Conservation (phyloP, 2,797 vertebrate genomes). For the Microcaecilia unicolor region DNA sequence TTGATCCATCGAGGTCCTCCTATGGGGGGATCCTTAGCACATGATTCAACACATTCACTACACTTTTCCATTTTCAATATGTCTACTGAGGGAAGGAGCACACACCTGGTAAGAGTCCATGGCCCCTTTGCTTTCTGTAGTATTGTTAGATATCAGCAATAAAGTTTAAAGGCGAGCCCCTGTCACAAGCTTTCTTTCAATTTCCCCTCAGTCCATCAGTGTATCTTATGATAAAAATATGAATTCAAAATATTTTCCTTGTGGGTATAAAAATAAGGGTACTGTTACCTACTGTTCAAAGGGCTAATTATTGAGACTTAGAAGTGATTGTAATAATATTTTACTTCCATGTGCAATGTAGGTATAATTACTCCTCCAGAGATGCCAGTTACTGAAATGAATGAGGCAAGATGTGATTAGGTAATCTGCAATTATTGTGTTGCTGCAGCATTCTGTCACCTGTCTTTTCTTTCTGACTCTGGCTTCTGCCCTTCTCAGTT, state of each 20-base stretch:
- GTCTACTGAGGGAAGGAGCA: too few species aligned
- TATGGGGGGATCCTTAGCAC: too few species aligned
- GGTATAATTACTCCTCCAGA: slow-evolving; percentile 31
- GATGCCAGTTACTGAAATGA: slow-evolving; percentile 13
- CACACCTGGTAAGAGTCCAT: too few species aligned
- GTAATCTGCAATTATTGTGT: slow-evolving; percentile 18
- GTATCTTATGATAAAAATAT: background rate
- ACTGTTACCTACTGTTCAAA: slow-evolving; percentile 5
- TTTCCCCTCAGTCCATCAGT: too few species aligned
- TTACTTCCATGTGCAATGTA: slow-evolving; percentile 24
- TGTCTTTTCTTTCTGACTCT: background rate
- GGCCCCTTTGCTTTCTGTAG: too few species aligned
- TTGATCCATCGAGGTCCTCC: too few species aligned
- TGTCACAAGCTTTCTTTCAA: too few species aligned
- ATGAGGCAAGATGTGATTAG: slow-evolving; percentile 25
- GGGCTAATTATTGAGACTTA: slow-evolving; percentile 28
- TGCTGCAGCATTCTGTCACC: slow-evolving; percentile 11
- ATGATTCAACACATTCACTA: too few species aligned
- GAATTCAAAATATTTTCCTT: slow-evolving; percentile 8
- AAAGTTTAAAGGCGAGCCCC: too few species aligned
- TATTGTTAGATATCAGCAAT: too few species aligned
- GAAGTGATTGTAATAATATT: slow-evolving; percentile 25
- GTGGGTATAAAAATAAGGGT: slow-evolving; percentile 4
- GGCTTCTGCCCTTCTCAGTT: too few species aligned
- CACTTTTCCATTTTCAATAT: too few species aligned